Evolutionary conservation across 2,113 vertebrate species (phyloP).

Genomic region (Dicentrarchus labrax): DNA sequence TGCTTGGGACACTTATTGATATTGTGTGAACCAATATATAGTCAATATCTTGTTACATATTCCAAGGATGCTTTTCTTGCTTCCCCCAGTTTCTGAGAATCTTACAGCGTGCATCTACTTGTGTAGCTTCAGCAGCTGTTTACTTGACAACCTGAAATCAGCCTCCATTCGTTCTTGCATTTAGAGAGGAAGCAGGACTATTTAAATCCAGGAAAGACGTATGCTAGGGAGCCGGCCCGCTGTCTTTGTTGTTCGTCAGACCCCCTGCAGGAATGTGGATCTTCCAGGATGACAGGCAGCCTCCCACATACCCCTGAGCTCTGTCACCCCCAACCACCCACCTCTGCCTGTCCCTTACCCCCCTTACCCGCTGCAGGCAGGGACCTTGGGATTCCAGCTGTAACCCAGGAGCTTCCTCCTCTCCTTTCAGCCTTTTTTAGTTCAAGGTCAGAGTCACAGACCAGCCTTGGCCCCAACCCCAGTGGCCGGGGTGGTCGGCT

Average conservation of each 20-base stretch:
- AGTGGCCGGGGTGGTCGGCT: constrained; percentile 43
- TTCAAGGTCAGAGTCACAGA: constrained; percentile 82
- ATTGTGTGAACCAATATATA: background rate
- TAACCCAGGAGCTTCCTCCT: constrained; percentile 85
- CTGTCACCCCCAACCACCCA: constrained; percentile 33
- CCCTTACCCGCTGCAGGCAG: constrained; percentile 74
- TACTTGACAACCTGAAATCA: constrained; percentile 40
- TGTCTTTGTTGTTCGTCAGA: constrained; percentile 82
- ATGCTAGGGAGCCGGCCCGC: constrained; percentile 52
- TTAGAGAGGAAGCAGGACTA: constrained; percentile 69
- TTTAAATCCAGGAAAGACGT: constrained; percentile 79
- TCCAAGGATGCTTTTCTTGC: constrained; percentile 35
- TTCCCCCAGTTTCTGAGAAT: constrained; percentile 40
- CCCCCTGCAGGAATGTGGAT: constrained; percentile 81
- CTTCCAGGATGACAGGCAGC: constrained; percentile 78
- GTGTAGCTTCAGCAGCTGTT: constrained; percentile 59
- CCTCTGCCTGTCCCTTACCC: constrained; percentile 68
- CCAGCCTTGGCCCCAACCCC: constrained; percentile 60
- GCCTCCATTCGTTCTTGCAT: constrained; percentile 38
- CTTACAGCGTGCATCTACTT: constrained; percentile 32
- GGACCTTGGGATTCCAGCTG: constrained; percentile 89
- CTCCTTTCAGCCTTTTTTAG: constrained; percentile 90
- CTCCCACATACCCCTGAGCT: constrained; percentile 81
- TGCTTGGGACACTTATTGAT: constrained; percentile 16
- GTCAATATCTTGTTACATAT: constrained; percentile 37